Percentiles rank a stretch among this genome's conserved stretches.
Conservation (phyloP, 2,113 vertebrate species). For the Carettochelys insculpta region DNA sequence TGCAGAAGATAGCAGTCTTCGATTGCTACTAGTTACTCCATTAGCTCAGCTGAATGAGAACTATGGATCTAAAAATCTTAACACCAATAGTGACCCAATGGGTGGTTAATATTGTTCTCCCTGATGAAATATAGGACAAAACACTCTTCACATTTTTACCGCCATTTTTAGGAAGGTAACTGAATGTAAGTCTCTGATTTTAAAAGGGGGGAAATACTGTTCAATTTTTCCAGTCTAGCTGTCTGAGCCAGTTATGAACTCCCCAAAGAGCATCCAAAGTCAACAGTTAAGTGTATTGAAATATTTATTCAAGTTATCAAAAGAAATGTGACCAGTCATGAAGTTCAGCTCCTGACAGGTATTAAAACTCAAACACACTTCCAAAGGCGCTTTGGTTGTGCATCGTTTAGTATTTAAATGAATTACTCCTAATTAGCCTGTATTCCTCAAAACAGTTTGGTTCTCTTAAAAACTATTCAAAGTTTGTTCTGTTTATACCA, state of each 20-base stretch:
- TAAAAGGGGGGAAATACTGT: neutral
- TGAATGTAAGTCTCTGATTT: neutral
- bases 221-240: neutral
- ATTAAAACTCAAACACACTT: neutral
- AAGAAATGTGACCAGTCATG: neutral
- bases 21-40: too few relatives aligned
- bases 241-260: neutral
- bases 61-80: too few relatives aligned
- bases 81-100: too few relatives aligned
- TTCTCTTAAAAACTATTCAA: neutral
- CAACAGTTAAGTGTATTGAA: neutral
- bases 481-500: neutral
- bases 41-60: too few relatives aligned
- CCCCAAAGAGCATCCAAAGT: neutral
- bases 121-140: too few relatives aligned
- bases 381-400: neutral
- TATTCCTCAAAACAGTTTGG: neutral
- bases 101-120: too few relatives aligned
- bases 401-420: neutral
- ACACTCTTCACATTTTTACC: too few relatives aligned
- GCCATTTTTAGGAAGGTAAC: neutral
- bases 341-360: neutral
- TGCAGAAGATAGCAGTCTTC: too few relatives aligned
- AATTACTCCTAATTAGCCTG: neutral
- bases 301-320: neutral